These are phyloP conservation scores for Coleophora deauratella DNA, from an alignment of 2,888 invertebrate species.

Conservation along the genomic window DNA sequence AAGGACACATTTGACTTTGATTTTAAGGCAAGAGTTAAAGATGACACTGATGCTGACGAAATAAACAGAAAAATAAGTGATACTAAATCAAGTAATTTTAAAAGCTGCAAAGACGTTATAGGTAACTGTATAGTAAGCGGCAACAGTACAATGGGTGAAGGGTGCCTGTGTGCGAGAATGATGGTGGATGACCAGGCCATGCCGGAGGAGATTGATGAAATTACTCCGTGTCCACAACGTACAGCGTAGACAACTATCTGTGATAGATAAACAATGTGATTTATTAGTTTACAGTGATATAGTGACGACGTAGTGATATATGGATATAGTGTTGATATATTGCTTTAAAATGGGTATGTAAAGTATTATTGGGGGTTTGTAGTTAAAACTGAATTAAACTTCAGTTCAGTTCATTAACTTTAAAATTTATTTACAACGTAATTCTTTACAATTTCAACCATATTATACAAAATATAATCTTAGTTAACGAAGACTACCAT, in stretches of 20 bases:
- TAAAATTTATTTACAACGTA: constrained; percentile 70
- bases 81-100: constrained; percentile 25
- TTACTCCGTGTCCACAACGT: constrained; percentile 45
- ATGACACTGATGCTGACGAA: neutral
- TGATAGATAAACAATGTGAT: constrained; percentile 6
- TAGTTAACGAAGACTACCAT: constrained; percentile 49
- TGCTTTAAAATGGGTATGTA: too few species aligned
- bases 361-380: too few species aligned
- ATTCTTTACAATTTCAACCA: constrained; percentile 71
- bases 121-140: constrained; percentile 61
- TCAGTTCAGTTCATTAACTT: constrained; percentile 37
- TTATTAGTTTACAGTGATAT: too few species aligned
- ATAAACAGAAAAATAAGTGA: neutral
- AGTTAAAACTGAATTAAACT: neutral
- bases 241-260: constrained; percentile 9
- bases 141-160: constrained; percentile 47
- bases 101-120: constrained; percentile 53
- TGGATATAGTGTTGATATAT: too few species aligned
- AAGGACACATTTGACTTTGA: constrained; percentile 44
- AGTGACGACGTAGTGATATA: too few species aligned
- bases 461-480: constrained; percentile 71
- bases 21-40: constrained; percentile 15
- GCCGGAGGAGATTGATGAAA: constrained; percentile 53
- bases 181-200: constrained; percentile 42
- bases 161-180: constrained; percentile 61